A percentile compares a stretch with the other conserved stretches of the same genome.
These are phyloP conservation scores for Phenacoccus solenopsis DNA, from an alignment of 1,140 invertebrate species.

Conservation along the genomic window DNA sequence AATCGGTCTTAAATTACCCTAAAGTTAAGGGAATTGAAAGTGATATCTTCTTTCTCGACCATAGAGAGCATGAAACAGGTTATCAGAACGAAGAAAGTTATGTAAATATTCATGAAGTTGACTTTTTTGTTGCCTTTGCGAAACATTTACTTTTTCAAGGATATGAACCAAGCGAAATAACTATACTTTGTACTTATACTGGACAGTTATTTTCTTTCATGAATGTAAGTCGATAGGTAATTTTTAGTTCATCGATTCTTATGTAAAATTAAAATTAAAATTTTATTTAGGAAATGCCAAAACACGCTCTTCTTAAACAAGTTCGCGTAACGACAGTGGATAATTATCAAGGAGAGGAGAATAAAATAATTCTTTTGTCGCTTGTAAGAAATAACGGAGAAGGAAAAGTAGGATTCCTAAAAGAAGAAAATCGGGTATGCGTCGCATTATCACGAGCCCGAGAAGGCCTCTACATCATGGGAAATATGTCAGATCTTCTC, in stretches of 20 bases:
- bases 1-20: slow-evolving; percentile 38
- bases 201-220: slow-evolving; percentile 35
- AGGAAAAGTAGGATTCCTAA: slow-evolving; percentile 59
- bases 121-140: neutral
- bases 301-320: too few species aligned
- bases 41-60: slow-evolving; percentile 49
- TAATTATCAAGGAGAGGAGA: slow-evolving; percentile 78
- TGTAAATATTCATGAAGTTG: slow-evolving; percentile 3
- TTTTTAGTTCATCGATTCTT: too few species aligned
- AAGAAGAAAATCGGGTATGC: slow-evolving; percentile 52
- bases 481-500: slow-evolving; percentile 31
- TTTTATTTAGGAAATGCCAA: too few species aligned
- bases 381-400: slow-evolving; percentile 59
- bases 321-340: too few species aligned
- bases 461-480: slow-evolving; percentile 51
- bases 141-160: slow-evolving; percentile 4
- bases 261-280: too few species aligned
- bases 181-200: slow-evolving; percentile 51
- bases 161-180: slow-evolving; percentile 34
- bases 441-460: slow-evolving; percentile 70
- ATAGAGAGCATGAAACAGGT: slow-evolving; percentile 39
- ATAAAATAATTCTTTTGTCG: slow-evolving; percentile 67
- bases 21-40: slow-evolving; percentile 38
- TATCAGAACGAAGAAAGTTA: neutral
- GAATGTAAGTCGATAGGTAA: slow-evolving; percentile 15